Conservation (phyloP, 2,888 invertebrate genomes). For the Lepas anatifera region DNA sequence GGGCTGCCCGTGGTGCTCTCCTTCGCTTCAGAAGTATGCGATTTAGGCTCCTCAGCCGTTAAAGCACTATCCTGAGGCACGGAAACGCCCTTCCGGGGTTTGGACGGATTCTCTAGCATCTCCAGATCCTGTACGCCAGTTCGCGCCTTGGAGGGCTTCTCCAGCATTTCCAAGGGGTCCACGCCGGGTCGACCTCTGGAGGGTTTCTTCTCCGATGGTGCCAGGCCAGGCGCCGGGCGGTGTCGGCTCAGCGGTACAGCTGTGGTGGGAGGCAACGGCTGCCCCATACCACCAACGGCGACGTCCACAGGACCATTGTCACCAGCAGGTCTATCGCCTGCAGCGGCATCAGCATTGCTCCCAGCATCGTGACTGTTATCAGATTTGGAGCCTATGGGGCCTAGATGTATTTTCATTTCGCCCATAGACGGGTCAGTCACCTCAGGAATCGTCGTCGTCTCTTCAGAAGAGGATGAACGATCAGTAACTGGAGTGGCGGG, state of each 20-base stretch:
- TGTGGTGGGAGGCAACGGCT: background rate
- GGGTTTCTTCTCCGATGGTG: background rate
- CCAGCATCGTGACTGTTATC: background rate
- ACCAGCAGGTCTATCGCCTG: background rate
- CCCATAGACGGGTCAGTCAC: too few relatives aligned
- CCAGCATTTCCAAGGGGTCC: background rate
- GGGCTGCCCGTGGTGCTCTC: background rate
- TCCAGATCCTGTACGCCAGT: background rate
- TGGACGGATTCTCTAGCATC: conserved; percentile 4
- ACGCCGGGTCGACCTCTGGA: background rate
- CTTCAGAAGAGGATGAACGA: too few relatives aligned
- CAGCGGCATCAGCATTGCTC: background rate
- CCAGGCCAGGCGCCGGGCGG: background rate
- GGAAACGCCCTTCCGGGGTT: background rate
- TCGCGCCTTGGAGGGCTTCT: background rate
- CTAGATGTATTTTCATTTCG: background rate
- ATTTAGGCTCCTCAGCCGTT: background rate
- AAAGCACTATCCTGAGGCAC: too few relatives aligned
- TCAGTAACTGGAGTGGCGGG: too few relatives aligned
- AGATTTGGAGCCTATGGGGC: background rate
- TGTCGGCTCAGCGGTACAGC: conserved; percentile 2
- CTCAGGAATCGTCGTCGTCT: too few relatives aligned
- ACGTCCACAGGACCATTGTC: background rate
- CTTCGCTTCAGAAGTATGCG: background rate
- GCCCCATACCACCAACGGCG: background rate